Conservation (phyloP, 2,113 vertebrate species). For the Piaya cayana region DNA sequence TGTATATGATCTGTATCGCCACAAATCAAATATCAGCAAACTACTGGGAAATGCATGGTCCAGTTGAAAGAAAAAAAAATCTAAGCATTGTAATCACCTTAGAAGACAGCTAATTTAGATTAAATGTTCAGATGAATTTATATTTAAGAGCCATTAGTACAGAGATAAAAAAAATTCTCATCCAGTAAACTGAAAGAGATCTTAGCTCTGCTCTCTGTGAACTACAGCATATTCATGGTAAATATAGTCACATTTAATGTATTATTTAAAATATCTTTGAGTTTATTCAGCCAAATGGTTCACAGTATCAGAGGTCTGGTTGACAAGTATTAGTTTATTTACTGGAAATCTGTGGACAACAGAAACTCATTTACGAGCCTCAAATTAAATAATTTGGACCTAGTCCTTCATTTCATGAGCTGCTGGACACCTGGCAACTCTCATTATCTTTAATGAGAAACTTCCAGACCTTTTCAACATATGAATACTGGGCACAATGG, state of each 20-base stretch:
- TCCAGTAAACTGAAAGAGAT: background rate
- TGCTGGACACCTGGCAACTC: conserved; percentile 36
- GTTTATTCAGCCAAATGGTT: background rate
- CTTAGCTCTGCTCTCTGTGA: background rate
- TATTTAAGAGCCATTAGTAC: conserved; percentile 10
- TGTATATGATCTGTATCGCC: conserved; percentile 59
- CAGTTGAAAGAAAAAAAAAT: conserved; percentile 11
- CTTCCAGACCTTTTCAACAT: conserved; percentile 22
- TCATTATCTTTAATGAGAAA: conserved; percentile 54
- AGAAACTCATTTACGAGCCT: conserved; percentile 9
- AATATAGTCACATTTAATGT: background rate
- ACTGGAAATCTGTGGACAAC: conserved; percentile 26
- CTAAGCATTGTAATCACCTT: conserved; percentile 17
- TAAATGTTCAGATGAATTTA: conserved; percentile 21
- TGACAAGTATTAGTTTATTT: conserved; percentile 13
- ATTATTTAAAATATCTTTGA: background rate
- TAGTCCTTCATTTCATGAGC: conserved; percentile 12
- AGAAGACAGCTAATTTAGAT: conserved; percentile 51
- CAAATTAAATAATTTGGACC: background rate
- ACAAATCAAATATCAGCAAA: conserved; percentile 70
- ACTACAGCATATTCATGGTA: background rate
- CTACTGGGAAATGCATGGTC: conserved; percentile 38
- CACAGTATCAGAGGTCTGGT: background rate
- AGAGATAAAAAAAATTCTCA: background rate
- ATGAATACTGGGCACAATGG: background rate